Evolutionary conservation across 1,140 invertebrate genomes (phyloP).

Genomic region (Epicauta chinensis): DNA sequence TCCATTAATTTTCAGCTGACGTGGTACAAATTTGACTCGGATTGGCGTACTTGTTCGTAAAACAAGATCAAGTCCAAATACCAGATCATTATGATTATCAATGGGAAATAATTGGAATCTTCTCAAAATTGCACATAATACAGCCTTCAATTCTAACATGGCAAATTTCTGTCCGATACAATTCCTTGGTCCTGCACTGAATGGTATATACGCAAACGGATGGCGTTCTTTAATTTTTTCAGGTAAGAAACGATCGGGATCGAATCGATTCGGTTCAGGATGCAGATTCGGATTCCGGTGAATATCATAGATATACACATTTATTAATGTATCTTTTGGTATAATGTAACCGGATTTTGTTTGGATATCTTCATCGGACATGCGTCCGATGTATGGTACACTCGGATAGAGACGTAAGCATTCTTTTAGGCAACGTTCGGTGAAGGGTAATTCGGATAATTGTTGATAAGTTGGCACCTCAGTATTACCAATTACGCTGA

Average conservation of each 20-base stretch:
- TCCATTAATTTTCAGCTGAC: too few relatives aligned
- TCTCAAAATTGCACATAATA: conserved; percentile 58
- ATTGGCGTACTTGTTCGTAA: conserved; percentile 2
- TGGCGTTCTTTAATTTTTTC: conserved; percentile 46
- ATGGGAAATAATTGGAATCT: conserved; percentile 49
- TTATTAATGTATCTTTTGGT: conserved; percentile 12
- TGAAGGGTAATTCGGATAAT: conserved; percentile 61
- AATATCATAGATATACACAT: conserved; percentile 16
- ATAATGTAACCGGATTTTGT: not conserved
- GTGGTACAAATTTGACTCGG: not conserved
- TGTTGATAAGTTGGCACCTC: conserved; percentile 53
- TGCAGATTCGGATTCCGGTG: conserved; percentile 39
- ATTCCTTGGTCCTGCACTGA: conserved; percentile 57
- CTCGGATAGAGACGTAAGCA: conserved; percentile 53
- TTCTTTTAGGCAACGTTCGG: conserved; percentile 71
- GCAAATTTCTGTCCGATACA: too few relatives aligned
- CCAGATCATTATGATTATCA: conserved; percentile 21
- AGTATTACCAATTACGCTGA: conserved; percentile 54
- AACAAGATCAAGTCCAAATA: not conserved
- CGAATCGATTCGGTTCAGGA: conserved; percentile 56
- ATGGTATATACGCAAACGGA: conserved; percentile 53
- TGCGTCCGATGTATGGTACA: conserved; percentile 30
- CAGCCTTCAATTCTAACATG: conserved; percentile 69
- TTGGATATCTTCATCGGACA: not conserved
- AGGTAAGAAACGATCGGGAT: conserved; percentile 60